Percentiles rank a stretch among this genome's conserved stretches.
Conservation (phyloP, 1,140 invertebrate genomes). For the Holotrichia oblita region DNA sequence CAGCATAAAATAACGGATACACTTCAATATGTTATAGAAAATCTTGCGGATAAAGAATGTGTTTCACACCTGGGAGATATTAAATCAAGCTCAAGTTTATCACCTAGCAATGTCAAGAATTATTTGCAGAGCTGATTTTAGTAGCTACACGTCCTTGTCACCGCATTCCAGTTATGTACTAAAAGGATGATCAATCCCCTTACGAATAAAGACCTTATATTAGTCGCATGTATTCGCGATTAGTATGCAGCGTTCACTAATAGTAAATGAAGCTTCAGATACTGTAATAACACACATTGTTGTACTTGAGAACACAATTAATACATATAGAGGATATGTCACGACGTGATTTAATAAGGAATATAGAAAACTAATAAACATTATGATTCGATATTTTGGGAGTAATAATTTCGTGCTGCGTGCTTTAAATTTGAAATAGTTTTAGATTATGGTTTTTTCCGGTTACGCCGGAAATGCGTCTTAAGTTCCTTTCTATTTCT, state of each 20-base stretch:
- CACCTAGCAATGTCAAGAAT: background rate
- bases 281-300: background rate
- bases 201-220: background rate
- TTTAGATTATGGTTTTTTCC: too few species aligned
- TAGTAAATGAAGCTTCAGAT: background rate
- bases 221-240: background rate
- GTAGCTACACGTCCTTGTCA: background rate
- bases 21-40: background rate
- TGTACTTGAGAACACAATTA: too few species aligned
- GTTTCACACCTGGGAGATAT: too few species aligned
- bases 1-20: too few species aligned
- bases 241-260: conserved; percentile 1
- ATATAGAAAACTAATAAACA: too few species aligned
- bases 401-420: too few species aligned
- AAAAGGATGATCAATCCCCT: conserved; percentile 11
- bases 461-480: too few species aligned
- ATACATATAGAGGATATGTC: too few species aligned
- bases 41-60: background rate
- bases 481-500: too few species aligned
- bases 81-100: background rate
- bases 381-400: too few species aligned
- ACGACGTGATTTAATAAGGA: too few species aligned
- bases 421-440: too few species aligned
- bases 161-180: background rate
- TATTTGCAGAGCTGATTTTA: background rate